These are phyloP conservation scores for Pomacea canaliculata DNA, from an alignment of 2,888 invertebrate genomes.

Conservation along the genomic window DNA sequence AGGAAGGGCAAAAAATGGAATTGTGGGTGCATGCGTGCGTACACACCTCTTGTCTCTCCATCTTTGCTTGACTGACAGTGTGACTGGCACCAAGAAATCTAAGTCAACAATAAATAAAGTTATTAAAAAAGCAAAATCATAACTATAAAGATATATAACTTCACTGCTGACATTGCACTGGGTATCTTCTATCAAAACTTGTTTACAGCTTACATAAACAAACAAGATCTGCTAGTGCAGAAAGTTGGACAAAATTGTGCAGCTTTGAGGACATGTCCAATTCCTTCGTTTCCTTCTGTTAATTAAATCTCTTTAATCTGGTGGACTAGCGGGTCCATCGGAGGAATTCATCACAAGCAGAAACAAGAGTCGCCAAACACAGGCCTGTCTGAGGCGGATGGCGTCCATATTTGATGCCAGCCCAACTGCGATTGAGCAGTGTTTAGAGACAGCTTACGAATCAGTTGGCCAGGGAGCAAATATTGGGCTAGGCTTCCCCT, in stretches of 20 bases:
- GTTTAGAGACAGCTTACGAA: slow-evolving; percentile 17
- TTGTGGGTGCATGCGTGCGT: too few species aligned
- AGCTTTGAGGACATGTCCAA: background rate
- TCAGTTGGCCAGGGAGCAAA: slow-evolving; percentile 16
- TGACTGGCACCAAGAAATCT: background rate
- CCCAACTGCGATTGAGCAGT: slow-evolving; percentile 3
- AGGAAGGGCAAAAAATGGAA: too few species aligned
- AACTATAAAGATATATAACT: too few species aligned
- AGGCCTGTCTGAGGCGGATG: slow-evolving; percentile 2
- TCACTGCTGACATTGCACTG: too few species aligned
- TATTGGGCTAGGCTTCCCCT: slow-evolving; percentile 15
- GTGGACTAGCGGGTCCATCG: background rate
- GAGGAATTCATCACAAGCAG: slow-evolving; percentile 3
- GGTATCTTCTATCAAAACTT: too few species aligned
- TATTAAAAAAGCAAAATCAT: background rate
- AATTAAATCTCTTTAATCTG: background rate
- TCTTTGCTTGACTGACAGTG: background rate
- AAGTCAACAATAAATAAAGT: background rate
- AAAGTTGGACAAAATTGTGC: too few species aligned
- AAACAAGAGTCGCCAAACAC: slow-evolving; percentile 4
- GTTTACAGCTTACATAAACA: too few species aligned
- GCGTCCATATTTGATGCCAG: slow-evolving; percentile 17
- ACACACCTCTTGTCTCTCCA: too few species aligned
- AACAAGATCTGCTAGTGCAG: too few species aligned
- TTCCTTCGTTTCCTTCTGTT: background rate